phyloP scores from a whole-genome alignment of 1,140 invertebrate species.

The Lepidurus packardi region DNA sequence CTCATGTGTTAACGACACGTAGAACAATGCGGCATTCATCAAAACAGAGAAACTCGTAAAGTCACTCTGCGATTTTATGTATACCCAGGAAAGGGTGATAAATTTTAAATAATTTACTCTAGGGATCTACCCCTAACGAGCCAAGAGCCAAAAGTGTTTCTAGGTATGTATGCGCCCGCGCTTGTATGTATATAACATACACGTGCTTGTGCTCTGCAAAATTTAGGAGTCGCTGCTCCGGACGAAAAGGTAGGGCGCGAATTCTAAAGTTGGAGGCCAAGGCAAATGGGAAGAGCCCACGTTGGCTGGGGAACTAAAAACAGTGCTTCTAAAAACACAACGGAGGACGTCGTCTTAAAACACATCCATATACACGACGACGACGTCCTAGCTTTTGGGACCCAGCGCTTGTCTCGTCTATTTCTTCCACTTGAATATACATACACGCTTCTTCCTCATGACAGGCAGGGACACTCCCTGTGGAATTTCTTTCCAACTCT shows the following conservation, averaged over 20 bases:
- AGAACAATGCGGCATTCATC: too few relatives aligned
- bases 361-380: neutral
- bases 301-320: neutral
- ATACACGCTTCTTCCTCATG: neutral
- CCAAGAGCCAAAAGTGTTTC: neutral
- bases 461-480: neutral
- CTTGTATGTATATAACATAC: neutral
- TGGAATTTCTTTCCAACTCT: neutral
- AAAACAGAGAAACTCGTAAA: neutral
- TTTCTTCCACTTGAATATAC: neutral
- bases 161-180: neutral
- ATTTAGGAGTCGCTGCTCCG: neutral
- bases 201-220: neutral
- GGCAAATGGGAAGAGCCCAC: neutral
- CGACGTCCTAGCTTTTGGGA: conserved; percentile 10
- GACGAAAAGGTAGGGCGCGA: conserved; percentile 1
- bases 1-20: too few relatives aligned
- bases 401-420: neutral
- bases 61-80: conserved; percentile 1
- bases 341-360: neutral
- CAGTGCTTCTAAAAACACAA: conserved; percentile 20
- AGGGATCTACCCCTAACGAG: neutral
- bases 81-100: neutral
- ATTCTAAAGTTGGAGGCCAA: conserved; percentile 13
- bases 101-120: neutral